Percentiles rank a stretch among this genome's conserved stretches.
phyloP scores from a whole-genome alignment of 2,888 invertebrate species.

The Caenorhabditis sp. region DNA sequence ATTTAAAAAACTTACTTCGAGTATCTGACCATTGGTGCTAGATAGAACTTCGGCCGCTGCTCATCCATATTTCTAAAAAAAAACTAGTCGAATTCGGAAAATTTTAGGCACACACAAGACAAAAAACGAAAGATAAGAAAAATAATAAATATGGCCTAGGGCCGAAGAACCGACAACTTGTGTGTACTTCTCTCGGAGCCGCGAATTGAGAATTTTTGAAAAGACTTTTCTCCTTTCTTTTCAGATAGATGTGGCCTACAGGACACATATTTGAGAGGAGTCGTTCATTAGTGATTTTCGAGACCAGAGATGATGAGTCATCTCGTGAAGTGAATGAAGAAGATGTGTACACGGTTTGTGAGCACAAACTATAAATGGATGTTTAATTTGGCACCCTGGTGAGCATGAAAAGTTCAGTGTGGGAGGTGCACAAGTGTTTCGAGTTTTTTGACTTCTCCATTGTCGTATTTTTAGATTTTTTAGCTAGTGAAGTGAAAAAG shows the following conservation, averaged over 20 bases:
- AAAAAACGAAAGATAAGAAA: not conserved
- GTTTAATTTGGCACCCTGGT: not conserved
- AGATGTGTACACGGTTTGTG: not conserved
- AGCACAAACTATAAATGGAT: not conserved
- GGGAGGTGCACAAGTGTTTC: not conserved
- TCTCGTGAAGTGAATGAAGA: not conserved
- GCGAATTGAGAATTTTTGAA: not conserved
- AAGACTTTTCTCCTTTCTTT: not conserved
- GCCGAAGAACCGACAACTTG: not conserved
- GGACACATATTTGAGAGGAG: not conserved
- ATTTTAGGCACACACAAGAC: not conserved
- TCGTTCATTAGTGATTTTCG: not conserved
- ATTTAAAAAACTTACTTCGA: slow-evolving; percentile 78
- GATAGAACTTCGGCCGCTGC: slow-evolving; percentile 58
- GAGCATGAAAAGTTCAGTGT: not conserved
- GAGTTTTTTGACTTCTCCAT: not conserved
- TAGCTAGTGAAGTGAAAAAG: no score
- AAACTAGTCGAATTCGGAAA: not conserved
- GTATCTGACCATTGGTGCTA: slow-evolving; percentile 94
- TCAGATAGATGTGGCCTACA: not conserved
- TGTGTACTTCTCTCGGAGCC: not conserved
- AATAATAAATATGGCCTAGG: slow-evolving; percentile 2
- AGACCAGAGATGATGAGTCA: not conserved
- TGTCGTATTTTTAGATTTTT: no score
- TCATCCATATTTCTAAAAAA: not conserved